Evolutionary conservation across 2,797 vertebrate species (phyloP).

Genomic region (Meda fulgida): DNA sequence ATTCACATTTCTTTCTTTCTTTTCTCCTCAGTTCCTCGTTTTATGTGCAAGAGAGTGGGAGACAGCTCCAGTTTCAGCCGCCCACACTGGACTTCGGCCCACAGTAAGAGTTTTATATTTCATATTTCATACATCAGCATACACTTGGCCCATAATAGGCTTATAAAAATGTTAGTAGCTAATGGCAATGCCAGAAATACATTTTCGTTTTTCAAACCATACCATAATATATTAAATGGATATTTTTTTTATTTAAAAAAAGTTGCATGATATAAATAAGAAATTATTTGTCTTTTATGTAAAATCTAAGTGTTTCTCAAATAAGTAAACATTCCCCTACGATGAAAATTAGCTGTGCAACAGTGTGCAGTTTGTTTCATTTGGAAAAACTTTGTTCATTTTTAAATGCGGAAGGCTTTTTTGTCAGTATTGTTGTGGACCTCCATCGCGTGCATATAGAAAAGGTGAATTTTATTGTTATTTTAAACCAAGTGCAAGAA

Average conservation of each 20-base stretch:
- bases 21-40: constrained; percentile 82
- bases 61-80: constrained; percentile 90
- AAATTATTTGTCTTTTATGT: background rate
- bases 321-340: background rate
- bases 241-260: background rate
- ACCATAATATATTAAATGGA: background rate
- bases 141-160: background rate
- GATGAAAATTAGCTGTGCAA: background rate
- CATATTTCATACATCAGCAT: constrained; percentile 8
- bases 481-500: too few species aligned
- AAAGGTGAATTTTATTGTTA: too few species aligned
- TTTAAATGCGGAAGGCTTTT: background rate
- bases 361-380: background rate
- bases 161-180: background rate
- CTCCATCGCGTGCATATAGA: too few species aligned
- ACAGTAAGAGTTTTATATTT: constrained; percentile 83
- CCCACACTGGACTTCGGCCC: constrained; percentile 90
- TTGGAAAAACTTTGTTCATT: background rate
- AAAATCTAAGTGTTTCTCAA: background rate
- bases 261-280: background rate
- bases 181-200: background rate
- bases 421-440: background rate
- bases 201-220: background rate
- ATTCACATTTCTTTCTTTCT: background rate
- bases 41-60: constrained; percentile 83